Conservation (phyloP, 2,888 invertebrate species). For the Ligdia adustata region DNA sequence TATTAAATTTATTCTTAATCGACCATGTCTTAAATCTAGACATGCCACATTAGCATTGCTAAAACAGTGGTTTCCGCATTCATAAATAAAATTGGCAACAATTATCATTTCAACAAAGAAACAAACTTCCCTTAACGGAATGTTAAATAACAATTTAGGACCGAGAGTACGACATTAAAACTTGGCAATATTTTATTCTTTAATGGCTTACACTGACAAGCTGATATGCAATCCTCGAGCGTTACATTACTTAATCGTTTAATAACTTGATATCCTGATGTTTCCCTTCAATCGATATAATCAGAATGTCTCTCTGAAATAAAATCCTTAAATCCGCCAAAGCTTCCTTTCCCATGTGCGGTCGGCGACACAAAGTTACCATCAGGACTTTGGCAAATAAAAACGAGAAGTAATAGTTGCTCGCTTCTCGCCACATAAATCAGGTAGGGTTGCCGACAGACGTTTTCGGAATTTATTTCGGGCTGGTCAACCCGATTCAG, state of each 20-base stretch:
- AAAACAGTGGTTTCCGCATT: neutral
- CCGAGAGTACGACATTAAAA: constrained; percentile 8
- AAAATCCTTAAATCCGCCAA: constrained; percentile 40
- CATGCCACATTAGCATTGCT: constrained; percentile 4
- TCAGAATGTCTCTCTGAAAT: constrained; percentile 29
- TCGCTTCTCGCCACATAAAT: constrained; percentile 75
- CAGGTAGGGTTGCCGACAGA: constrained; percentile 59
- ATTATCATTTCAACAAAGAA: constrained; percentile 4
- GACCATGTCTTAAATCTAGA: neutral
- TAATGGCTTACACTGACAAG: constrained; percentile 11
- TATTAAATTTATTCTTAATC: constrained; percentile 8
- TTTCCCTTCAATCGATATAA: constrained; percentile 27
- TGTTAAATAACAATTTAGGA: constrained; percentile 3
- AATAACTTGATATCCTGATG: constrained; percentile 22
- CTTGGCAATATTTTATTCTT: constrained; percentile 2
- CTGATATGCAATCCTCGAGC: constrained; percentile 17
- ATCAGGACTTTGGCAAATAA: constrained; percentile 61
- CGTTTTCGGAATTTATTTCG: constrained; percentile 77
- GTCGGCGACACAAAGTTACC: constrained; percentile 65
- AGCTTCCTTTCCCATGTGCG: constrained; percentile 52
- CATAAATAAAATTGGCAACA: constrained; percentile 2
- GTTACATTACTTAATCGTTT: constrained; percentile 22
- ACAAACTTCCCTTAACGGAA: constrained; percentile 1
- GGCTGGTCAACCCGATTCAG: constrained; percentile 40
- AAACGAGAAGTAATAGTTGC: constrained; percentile 72